Evolutionary conservation across 30 jellyfish, hydroid and myxozoan species (phyloP).

Genomic region (Hydra vulgaris): DNA sequence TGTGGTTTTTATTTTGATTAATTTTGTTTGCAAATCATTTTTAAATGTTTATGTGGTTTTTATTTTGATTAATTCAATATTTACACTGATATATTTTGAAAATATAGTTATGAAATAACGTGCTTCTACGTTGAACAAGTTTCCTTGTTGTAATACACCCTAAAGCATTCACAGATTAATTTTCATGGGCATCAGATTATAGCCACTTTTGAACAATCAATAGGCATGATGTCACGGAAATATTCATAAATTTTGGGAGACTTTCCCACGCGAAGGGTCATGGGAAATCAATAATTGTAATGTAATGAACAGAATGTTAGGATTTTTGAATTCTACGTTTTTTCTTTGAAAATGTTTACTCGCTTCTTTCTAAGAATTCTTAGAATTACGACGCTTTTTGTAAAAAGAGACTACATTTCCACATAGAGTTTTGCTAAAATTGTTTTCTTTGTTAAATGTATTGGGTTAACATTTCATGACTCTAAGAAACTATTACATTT

Average conservation of each 20-base stretch:
- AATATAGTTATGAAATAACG: not conserved
- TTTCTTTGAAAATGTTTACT: not conserved
- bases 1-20: too few relatives aligned
- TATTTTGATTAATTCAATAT: too few relatives aligned
- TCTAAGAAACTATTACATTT: not conserved
- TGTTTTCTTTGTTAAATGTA: not conserved
- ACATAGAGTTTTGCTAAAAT: not conserved
- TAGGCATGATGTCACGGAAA: not conserved
- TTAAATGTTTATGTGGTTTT: not conserved
- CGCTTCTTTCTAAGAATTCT: not conserved
- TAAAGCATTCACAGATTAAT: not conserved
- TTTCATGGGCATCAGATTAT: not conserved
- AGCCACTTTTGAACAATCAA: not conserved
- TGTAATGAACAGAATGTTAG: not conserved
- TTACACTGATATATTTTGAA: not conserved
- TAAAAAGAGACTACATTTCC: not conserved
- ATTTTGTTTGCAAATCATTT: not conserved
- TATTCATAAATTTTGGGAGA: not conserved
- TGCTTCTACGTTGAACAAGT: not conserved
- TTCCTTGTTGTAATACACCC: not conserved
- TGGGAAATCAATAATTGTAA: not conserved
- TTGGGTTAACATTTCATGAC: not conserved
- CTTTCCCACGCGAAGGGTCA: not conserved
- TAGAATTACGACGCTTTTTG: not conserved
- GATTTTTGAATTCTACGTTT: not conserved